Conservation (phyloP, 2,888 invertebrate genomes). For the Furcula furcula region DNA sequence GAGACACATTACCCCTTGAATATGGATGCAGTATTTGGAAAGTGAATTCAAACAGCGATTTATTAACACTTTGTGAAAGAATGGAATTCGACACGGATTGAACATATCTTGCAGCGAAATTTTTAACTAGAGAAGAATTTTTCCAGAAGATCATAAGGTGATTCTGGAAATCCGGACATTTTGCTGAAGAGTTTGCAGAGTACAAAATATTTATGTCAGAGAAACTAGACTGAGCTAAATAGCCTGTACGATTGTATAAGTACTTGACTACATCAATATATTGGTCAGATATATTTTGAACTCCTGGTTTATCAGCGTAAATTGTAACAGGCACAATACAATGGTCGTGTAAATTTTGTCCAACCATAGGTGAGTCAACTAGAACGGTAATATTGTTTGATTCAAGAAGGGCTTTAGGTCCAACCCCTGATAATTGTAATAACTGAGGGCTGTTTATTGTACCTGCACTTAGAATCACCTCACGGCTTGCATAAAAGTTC, state of each 20-base stretch:
- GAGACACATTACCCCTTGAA: conserved; percentile 20
- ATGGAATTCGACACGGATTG: conserved; percentile 13
- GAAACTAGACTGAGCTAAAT: conserved; percentile 5
- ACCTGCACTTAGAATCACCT: conserved; percentile 63
- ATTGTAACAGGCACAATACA: conserved; percentile 12
- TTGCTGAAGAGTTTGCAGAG: conserved; percentile 4
- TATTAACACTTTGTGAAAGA: conserved; percentile 3
- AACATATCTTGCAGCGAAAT: conserved; percentile 6
- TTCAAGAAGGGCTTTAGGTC: conserved; percentile 46
- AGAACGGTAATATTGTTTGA: conserved; percentile 41
- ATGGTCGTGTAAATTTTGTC: conserved; percentile 66
- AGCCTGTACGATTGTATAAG: conserved; percentile 9
- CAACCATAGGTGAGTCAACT: conserved; percentile 52
- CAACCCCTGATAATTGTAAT: conserved; percentile 63
- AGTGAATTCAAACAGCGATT: conserved; percentile 14
- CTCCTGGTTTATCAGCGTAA: conserved; percentile 6
- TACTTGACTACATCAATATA: conserved; percentile 10
- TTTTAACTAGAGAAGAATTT: conserved; percentile 6
- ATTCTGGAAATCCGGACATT: conserved; percentile 16
- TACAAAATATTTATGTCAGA: conserved; percentile 18
- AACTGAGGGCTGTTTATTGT: conserved; percentile 58
- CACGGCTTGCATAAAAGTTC: conserved; percentile 17
- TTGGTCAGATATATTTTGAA: conserved; percentile 3
- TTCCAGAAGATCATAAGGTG: conserved; percentile 10
- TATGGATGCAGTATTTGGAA: conserved; percentile 19